Conservation (phyloP, 2,888 invertebrate genomes). For the Hyposoter didymator region DNA sequence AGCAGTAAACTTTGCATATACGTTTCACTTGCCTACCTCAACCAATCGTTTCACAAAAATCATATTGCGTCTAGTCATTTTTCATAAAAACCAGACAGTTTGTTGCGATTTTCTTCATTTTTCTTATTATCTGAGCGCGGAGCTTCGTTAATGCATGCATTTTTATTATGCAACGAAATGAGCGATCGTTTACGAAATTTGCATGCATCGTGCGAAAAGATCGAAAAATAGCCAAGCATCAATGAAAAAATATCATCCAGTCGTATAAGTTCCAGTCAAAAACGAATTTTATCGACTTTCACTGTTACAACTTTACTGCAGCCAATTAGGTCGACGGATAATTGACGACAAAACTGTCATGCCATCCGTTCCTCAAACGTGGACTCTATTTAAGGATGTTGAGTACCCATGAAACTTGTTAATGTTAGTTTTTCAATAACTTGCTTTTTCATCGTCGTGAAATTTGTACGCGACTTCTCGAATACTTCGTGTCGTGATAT, state of each 20-base stretch:
- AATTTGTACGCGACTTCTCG: too few species aligned
- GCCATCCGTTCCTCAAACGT: background rate
- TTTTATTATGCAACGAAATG: background rate
- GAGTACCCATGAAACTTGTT: too few species aligned
- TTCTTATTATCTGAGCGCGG: too few species aligned
- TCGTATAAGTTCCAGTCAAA: too few species aligned
- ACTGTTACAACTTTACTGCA: too few species aligned
- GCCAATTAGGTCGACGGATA: background rate
- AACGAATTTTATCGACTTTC: too few species aligned
- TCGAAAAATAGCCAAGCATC: background rate
- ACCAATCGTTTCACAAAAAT: background rate
- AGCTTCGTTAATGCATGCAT: background rate
- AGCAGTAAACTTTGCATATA: background rate
- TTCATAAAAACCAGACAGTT: background rate
- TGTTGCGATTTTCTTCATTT: background rate
- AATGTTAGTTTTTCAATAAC: too few species aligned
- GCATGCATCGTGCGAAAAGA: background rate
- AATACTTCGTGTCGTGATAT: too few species aligned
- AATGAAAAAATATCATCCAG: background rate
- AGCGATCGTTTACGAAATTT: background rate
- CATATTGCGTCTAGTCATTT: background rate
- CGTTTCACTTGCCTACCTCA: conserved; percentile 25
- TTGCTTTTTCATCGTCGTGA: too few species aligned
- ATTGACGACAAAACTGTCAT: background rate
- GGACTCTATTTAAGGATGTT: background rate